Evolutionary conservation across 2,888 invertebrate species (phyloP).

Genomic region (Caenorhabditis virilis): DNA sequence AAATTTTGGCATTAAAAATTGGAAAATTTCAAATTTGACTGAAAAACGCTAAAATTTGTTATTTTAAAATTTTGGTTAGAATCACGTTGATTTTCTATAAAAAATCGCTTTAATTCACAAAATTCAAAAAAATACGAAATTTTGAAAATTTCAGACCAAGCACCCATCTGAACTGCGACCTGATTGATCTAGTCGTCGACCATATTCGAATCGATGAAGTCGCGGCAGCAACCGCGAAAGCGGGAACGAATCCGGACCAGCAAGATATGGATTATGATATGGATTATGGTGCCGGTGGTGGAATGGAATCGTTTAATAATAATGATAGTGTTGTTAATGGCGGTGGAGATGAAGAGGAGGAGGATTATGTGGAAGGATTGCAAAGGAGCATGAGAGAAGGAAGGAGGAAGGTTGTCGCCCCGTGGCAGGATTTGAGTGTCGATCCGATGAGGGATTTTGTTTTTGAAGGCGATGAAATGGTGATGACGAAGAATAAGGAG

Average conservation of each 20-base stretch:
- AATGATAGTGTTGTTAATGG: constrained; percentile 5
- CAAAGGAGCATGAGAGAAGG: constrained; percentile 4
- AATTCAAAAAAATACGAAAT: no score
- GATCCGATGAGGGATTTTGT: not conserved
- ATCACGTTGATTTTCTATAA: no score
- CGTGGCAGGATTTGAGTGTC: constrained; percentile 19
- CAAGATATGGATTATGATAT: constrained; percentile 14
- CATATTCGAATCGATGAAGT: constrained; percentile 6
- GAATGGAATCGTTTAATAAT: not conserved
- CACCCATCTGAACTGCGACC: constrained; percentile 18
- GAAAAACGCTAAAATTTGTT: no score
- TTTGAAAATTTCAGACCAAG: constrained; percentile 14
- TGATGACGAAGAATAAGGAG: constrained; percentile 7
- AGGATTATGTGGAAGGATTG: constrained; percentile 21
- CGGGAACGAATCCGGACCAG: no score
- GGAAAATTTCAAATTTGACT: no score
- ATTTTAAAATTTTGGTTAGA: no score
- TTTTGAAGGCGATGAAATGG: constrained; percentile 19
- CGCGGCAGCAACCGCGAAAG: not conserved
- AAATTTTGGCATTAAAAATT: no score
- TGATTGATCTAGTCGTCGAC: constrained; percentile 26
- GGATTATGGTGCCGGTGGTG: constrained; percentile 1
- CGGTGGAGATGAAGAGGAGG: constrained; percentile 5
- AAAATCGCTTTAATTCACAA: no score
- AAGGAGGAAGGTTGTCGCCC: not conserved